Conservation (phyloP, 64 coral and sea anemone genomes). For the Pocillopora damicornis region DNA sequence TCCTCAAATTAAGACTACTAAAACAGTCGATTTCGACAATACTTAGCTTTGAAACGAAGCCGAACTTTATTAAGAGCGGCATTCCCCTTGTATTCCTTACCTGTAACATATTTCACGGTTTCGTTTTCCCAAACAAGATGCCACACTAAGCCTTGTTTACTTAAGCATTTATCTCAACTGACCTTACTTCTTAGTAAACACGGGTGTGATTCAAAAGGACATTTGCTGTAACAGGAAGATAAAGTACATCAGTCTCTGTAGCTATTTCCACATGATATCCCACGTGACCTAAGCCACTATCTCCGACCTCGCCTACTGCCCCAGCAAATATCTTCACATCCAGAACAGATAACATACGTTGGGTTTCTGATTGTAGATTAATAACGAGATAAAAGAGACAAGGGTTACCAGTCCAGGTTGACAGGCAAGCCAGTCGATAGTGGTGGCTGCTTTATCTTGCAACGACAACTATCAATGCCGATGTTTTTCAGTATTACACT, state of each 20-base stretch:
- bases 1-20: conserved; percentile 27
- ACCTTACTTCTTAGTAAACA: no score
- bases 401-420: conserved; percentile 80
- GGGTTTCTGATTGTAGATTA: no score
- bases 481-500: conserved; percentile 82
- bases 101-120: no score
- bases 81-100: no score
- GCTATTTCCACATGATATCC: conserved; percentile 92
- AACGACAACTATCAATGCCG: conserved; percentile 92
- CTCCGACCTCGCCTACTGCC: conserved; percentile 88
- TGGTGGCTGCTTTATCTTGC: conserved; percentile 85
- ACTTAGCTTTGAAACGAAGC: background rate
- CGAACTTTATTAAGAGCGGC: no score
- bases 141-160: no score
- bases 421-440: conserved; percentile 81
- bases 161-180: no score
- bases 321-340: conserved; percentile 92
- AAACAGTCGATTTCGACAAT: background rate
- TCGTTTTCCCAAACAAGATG: no score
- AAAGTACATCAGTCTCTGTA: conserved; percentile 79
- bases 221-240: conserved; percentile 95
- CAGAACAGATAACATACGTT: conserved; percentile 8
- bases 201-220: conserved; percentile 62
- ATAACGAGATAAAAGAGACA: no score
- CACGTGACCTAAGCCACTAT: conserved; percentile 78